Evolutionary conservation across 1,140 invertebrate genomes (phyloP), one percentile per base, ranked within the genome.

Genomic region (Drosophila setifemur): DNA sequence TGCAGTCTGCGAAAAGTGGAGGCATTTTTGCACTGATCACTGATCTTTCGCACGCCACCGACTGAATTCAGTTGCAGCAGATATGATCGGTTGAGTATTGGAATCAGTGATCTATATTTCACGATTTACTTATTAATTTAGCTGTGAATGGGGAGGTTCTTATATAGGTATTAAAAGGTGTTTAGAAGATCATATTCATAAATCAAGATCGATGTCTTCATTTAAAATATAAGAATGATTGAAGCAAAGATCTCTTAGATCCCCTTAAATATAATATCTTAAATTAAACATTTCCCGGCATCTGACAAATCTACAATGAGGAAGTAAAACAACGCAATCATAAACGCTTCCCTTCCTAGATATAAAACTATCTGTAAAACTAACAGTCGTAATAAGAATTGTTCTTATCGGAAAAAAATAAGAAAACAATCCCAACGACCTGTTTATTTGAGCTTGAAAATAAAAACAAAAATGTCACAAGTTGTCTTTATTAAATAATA

Each of bases 41-140:
- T 40, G 66, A 71, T 71, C 68, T 61, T 31, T 39, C 39, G 44
- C 66, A 71, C 67, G 67, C 52, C 64, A 57, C 45, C 40, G 48
- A 40, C 19, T 64, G 49, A 57, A 18, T 64, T 48, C 8, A 63
- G 60, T 66, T 50, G 52, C 28, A 21, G 14, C 6, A 43, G 28
- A 64, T 52, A 52, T 12, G 11, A 26, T 21, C 26, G 3, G 29
- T 26, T n/a, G 11, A 29, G 39, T 28, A 28, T 12, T 21, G n/a
- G 26, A 45, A 42, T 67, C 35, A 33, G 35, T 67, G 61, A 43
- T 33, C 35, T 49, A 64, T 33, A 39, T 64, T 64, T 7, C n/a
- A n/a, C n/a, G n/a, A n/a, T n/a, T n/a, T n/a, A n/a, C 16, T 12
- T 21, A 54, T 25, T 58, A 58, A 50, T 18, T 23, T 7, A 49